A percentile compares a stretch with the other conserved stretches of the same genome.
Conservation (phyloP, 2,797 vertebrate genomes). For the Pelochelys cantorii region DNA sequence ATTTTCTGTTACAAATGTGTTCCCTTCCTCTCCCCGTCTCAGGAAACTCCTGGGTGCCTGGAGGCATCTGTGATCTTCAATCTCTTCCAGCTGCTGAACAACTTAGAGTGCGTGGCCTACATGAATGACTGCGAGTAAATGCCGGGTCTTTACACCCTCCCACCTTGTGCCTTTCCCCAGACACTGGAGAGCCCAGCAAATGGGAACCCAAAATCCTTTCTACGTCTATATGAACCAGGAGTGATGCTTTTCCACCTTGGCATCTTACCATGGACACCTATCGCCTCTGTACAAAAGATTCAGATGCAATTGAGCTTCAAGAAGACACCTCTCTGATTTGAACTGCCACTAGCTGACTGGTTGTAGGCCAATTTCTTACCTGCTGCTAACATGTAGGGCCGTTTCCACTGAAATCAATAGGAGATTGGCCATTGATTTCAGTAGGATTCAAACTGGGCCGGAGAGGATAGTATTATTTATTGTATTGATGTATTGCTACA, state of each 20-base stretch:
- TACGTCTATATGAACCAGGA: not conserved
- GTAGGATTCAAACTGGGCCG: not conserved
- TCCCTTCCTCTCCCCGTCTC: not conserved
- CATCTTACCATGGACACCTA: not conserved
- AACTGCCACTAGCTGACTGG: not conserved
- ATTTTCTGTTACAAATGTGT: not conserved
- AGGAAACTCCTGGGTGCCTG: not conserved
- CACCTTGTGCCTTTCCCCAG: not conserved
- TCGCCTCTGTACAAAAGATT: not conserved
- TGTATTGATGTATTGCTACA: no score
- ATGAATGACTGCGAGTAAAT: not conserved
- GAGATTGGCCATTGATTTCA: not conserved
- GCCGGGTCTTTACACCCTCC: not conserved
- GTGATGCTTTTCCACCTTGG: not conserved
- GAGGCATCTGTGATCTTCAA: not conserved
- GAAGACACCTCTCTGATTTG: not conserved
- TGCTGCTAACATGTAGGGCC: not conserved
- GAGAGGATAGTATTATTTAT: not conserved
- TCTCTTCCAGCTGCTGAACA: not conserved
- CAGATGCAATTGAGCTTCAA: not conserved
- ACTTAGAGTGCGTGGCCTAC: not conserved
- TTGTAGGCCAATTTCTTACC: not conserved
- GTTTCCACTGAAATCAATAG: not conserved
- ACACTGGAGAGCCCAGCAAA: not conserved
- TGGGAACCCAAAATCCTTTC: not conserved